A percentile compares a stretch with the other conserved stretches of the same genome.
phyloP scores from a whole-genome alignment of 1,140 invertebrate genomes.

The Zophobas atratus region DNA sequence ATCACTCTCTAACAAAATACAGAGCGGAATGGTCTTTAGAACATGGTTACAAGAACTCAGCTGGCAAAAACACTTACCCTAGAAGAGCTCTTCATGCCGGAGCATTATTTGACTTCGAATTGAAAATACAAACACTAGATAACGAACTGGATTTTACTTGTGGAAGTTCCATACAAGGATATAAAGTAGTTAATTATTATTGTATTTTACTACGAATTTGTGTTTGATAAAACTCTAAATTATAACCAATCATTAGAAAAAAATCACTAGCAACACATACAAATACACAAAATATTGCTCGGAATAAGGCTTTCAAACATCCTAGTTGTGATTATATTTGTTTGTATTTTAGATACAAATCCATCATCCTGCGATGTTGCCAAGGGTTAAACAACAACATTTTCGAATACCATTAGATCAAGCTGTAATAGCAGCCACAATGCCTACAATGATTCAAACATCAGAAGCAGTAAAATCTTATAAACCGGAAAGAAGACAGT shows the following conservation, averaged over 20 bases:
- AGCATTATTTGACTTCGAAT: constrained; percentile 68
- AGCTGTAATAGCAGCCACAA: constrained; percentile 70
- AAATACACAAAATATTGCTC: too few relatives aligned
- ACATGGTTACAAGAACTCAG: constrained; percentile 65
- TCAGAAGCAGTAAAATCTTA: constrained; percentile 67
- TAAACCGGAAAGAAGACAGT: constrained; percentile 71
- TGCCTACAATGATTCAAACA: constrained; percentile 72
- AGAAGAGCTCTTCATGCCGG: constrained; percentile 68
- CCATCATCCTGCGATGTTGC: constrained; percentile 72
- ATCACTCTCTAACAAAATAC: constrained; percentile 64
- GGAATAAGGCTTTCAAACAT: too few relatives aligned
- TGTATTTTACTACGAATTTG: constrained; percentile 30
- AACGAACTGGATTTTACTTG: constrained; percentile 13
- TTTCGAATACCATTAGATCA: constrained; percentile 70
- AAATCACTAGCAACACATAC: too few relatives aligned
- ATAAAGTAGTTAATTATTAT: constrained; percentile 1
- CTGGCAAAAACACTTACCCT: constrained; percentile 67
- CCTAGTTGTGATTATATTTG: neutral
- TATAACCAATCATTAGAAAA: too few relatives aligned
- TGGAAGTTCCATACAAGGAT: neutral
- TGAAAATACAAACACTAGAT: constrained; percentile 51
- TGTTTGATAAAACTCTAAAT: neutral
- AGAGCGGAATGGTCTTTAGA: constrained; percentile 68
- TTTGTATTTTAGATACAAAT: constrained; percentile 62
- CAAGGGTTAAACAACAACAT: constrained; percentile 70